Conservation (phyloP, 2,797 vertebrate genomes). For the Neomorphus geoffroyi region DNA sequence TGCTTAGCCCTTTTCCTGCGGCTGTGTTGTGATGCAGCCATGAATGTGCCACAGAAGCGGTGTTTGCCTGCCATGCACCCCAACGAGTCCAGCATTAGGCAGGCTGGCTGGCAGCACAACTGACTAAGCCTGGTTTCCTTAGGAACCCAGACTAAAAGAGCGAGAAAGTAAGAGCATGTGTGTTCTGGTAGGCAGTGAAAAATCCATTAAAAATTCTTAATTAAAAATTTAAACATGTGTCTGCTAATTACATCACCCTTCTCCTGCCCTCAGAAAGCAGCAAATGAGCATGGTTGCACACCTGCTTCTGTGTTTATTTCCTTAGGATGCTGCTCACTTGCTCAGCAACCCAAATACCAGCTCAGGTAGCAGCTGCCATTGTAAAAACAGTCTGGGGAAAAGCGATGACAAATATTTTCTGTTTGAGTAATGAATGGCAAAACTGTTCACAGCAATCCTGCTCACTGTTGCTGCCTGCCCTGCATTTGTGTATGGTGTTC, state of each 20-base stretch:
- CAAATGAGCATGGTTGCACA: conserved; percentile 58
- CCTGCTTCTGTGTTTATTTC: conserved; percentile 57
- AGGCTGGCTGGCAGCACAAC: conserved; percentile 33
- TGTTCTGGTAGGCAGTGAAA: conserved; percentile 56
- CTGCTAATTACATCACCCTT: conserved; percentile 67
- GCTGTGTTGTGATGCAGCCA: conserved; percentile 18
- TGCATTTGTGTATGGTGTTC: conserved; percentile 1
- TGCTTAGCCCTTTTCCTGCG: conserved; percentile 8
- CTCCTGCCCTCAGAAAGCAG: conserved; percentile 53
- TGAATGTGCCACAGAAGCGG: conserved; percentile 27
- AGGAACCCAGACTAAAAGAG: conserved; percentile 57
- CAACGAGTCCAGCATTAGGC: neutral
- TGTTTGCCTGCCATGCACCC: neutral
- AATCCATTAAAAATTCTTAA: conserved; percentile 69
- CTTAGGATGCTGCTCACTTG: conserved; percentile 60
- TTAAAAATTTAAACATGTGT: conserved; percentile 70
- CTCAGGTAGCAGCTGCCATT: conserved; percentile 68
- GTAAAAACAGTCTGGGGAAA: conserved; percentile 34
- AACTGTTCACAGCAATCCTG: conserved; percentile 21
- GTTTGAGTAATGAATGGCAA: conserved; percentile 26
- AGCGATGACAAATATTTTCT: conserved; percentile 52
- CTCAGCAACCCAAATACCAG: conserved; percentile 54
- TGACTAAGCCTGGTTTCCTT: conserved; percentile 61
- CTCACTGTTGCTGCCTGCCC: neutral
- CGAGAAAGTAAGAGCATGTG: conserved; percentile 52